These are phyloP conservation scores for Steinernema hermaphroditum DNA, from an alignment of 2,888 invertebrate genomes.

Conservation along the genomic window DNA sequence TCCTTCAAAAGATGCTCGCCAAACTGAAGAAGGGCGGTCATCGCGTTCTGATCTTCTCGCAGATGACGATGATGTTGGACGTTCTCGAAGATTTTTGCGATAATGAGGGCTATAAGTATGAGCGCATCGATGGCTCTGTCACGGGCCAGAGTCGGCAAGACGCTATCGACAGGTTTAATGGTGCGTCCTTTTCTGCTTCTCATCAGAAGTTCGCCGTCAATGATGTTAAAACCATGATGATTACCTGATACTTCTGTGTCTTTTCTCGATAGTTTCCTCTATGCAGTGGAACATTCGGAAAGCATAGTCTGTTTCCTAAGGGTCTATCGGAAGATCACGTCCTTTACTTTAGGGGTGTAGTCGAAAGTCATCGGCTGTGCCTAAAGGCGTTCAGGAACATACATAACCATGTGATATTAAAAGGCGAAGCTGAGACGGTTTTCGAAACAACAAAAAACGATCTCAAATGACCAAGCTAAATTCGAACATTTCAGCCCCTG, in stretches of 20 bases:
- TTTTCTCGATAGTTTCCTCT: neutral
- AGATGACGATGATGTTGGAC: slow-evolving; percentile 99
- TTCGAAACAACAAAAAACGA: slow-evolving; percentile 23
- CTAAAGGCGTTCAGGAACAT: slow-evolving; percentile 2
- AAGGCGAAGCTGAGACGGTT: slow-evolving; percentile 33
- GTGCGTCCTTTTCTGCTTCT: slow-evolving; percentile 54
- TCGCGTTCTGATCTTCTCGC: slow-evolving; percentile 92
- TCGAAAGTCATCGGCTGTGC: neutral
- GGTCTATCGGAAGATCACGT: slow-evolving; percentile 66
- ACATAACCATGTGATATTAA: slow-evolving; percentile 1
- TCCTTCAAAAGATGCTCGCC: slow-evolving; percentile 88
- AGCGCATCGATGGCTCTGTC: slow-evolving; percentile 96
- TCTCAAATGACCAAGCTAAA: too few species aligned
- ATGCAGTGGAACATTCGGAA: neutral
- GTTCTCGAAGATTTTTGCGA: slow-evolving; percentile 96
- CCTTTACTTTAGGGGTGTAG: neutral
- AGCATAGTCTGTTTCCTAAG: neutral
- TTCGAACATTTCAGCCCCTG: slow-evolving; percentile 74
- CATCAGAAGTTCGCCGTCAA: neutral
- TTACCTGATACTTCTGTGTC: neutral
- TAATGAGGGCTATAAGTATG: slow-evolving; percentile 94
- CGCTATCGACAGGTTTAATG: slow-evolving; percentile 98
- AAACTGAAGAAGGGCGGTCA: slow-evolving; percentile 86
- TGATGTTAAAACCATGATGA: slow-evolving; percentile 1
- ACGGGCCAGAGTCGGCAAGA: slow-evolving; percentile 93